Evolutionary conservation across 2,797 vertebrate genomes (phyloP).

Genomic region (Sciaenops ocellatus): DNA sequence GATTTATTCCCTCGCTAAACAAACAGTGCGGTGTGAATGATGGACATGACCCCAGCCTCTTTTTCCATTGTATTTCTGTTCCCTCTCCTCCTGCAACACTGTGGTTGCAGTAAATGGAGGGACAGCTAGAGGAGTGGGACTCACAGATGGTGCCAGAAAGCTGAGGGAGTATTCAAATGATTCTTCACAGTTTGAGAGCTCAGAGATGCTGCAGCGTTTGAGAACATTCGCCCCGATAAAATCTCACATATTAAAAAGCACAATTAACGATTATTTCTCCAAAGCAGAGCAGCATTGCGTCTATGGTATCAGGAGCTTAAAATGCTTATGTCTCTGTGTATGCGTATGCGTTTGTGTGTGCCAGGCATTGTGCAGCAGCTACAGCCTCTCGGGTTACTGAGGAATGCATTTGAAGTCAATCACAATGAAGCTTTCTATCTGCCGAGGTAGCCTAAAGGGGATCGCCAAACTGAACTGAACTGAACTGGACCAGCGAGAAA

Average conservation of each 20-base stretch:
- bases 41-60: slow-evolving; percentile 14
- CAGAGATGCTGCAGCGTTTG: slow-evolving; percentile 54
- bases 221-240: slow-evolving; percentile 55
- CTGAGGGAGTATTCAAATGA: slow-evolving; percentile 74
- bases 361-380: slow-evolving; percentile 48
- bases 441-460: slow-evolving; percentile 57
- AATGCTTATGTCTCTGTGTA: slow-evolving; percentile 4
- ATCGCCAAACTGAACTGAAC: slow-evolving; percentile 53
- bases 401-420: slow-evolving; percentile 81
- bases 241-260: slow-evolving; percentile 71
- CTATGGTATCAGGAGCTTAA: slow-evolving; percentile 40
- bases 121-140: slow-evolving; percentile 60
- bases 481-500: slow-evolving; percentile 46
- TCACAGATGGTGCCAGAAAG: slow-evolving; percentile 73
- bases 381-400: slow-evolving; percentile 72
- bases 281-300: slow-evolving; percentile 38
- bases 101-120: slow-evolving; percentile 54
- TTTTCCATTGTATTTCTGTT: slow-evolving; percentile 26
- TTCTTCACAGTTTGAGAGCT: slow-evolving; percentile 69
- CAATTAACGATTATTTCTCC: slow-evolving; percentile 69
- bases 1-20: neutral
- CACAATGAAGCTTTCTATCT: slow-evolving; percentile 76
- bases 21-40: neutral
- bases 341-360: slow-evolving; percentile 36
- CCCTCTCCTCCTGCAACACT: slow-evolving; percentile 24